Evolutionary conservation across 2,888 invertebrate species (phyloP), one percentile per base, ranked within the genome.

Genomic region (Dicyrtomina minuta): DNA sequence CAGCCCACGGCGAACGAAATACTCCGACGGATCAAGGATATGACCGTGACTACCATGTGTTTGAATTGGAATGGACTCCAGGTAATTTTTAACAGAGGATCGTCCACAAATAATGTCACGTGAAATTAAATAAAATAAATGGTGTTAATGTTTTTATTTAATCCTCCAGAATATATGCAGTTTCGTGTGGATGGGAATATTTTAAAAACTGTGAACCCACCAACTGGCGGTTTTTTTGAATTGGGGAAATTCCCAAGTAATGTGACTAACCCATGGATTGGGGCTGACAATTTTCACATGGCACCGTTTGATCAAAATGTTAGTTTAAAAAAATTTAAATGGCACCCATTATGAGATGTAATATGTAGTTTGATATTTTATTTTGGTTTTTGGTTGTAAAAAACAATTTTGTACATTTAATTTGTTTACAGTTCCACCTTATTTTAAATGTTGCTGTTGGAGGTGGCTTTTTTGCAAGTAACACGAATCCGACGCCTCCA

Each of bases 301-400:
- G 89, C 90, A 1, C 91, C 91, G 0, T 91, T 91, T 78, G 90
- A 92, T 81, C 86, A 88, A 80, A 85, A 89, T 84, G 80, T 80
- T 68, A 26, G 62, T 26, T 8, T 17, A 26, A 17, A 41, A 13
- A 6, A 10, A n/a, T n/a, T n/a, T 46, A 15, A 26, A 24, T 13
- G 64, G 51, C 5, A 26, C 3, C 26, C 43, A 43, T 43, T 43
- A 43, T 43, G 43, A 65, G 15, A 15, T 46, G 5, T 46, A 17
- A 8, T 8, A 46, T 17, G 15, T 46, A 46, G 17, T 46, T 12
- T 12, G 13, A 41, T 12, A 41, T 46, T 17, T 46, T 46, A 8
- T n/a, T n/a, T n/a, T n/a, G n/a, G n/a, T n/a, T n/a, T n/a, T n/a
- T n/a, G n/a, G n/a, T n/a, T n/a, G n/a, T 46, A 8, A 41, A 41